Evolutionary conservation across 2,888 invertebrate genomes (phyloP), one percentile per base, ranked within the genome.

Genomic region (Stomorhina lunata): DNA sequence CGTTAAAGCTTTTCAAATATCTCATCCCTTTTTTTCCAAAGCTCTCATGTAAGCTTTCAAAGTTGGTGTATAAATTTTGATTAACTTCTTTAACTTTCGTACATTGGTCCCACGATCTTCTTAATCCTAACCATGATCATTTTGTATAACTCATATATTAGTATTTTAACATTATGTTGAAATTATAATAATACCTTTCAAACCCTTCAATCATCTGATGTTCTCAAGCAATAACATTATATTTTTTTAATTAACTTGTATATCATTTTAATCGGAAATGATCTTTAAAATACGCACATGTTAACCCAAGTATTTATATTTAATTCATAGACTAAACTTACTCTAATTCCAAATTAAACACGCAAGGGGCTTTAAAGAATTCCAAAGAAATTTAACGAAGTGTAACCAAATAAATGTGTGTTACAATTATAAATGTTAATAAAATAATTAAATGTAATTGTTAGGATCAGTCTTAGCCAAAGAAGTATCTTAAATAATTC

Each of bases 231-330:
- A 25, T 50, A 25, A 37, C 15, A 48, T 20, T 34, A 12, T 20
- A 1, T n/a, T 12, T 50, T 1, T 7, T 32, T 32, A 20, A n/a
- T n/a, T 17, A 17, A 25, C 29, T 65, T 34, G 27, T 55, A n/a
- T n/a, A 61, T 61, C 7, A 27, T 45, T 32, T 72, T 43, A n/a
- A 4, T 48, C 34, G 45, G 27, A 59, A 59, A 72, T 72, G 12
- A 55, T 43, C 63, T 63, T 73, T 43, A 40, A 32, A 43, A 43
- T 66, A 76, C 48, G 75, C 75, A 66, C 57, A 48, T 37, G 10
- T 45, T 57, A 57, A 76, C n/a, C 66, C 25, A 66, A 45, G 20
- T 34, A 66, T 53, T 73, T 22, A 50, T 40, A 29, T 9, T n/a
- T 73, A 53, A 50, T 37, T 61, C 4, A 63, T 9, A 63, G 40